These are phyloP conservation scores for Erinaceus europaeus DNA, from an alignment of 2,113 vertebrate genomes.

Conservation along the genomic window DNA sequence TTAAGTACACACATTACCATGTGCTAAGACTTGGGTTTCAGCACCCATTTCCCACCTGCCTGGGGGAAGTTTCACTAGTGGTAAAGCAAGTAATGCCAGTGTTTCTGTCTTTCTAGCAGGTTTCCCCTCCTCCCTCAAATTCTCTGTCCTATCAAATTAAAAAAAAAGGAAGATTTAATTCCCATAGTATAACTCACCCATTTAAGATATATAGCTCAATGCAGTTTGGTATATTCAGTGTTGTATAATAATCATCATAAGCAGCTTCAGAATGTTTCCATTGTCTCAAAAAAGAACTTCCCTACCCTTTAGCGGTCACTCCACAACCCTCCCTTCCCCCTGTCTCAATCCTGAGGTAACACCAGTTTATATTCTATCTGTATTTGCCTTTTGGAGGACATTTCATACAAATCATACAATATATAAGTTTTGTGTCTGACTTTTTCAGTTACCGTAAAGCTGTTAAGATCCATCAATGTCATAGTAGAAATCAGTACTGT, in stretches of 20 bases:
- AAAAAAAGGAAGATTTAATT: too few relatives aligned
- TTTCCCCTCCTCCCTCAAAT: too few relatives aligned
- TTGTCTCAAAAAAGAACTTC: not conserved
- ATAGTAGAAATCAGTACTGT: not conserved
- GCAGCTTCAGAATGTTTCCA: not conserved
- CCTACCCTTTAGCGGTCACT: not conserved
- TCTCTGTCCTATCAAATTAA: too few relatives aligned
- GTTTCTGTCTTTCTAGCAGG: too few relatives aligned
- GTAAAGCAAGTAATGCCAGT: too few relatives aligned
- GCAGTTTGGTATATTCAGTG: not conserved
- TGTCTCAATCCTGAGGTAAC: not conserved
- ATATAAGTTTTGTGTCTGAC: not conserved
- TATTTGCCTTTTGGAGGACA: not conserved
- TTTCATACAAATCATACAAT: conserved; percentile 34
- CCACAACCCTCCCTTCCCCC: not conserved
- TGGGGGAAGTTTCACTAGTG: too few relatives aligned
- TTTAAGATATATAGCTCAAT: not conserved
- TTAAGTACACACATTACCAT: too few relatives aligned
- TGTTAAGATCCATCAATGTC: not conserved
- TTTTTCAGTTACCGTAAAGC: not conserved
- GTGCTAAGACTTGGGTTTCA: too few relatives aligned
- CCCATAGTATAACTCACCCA: not conserved
- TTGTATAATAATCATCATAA: not conserved
- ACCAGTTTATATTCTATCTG: not conserved
- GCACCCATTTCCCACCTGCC: too few relatives aligned